A percentile compares a stretch with the other conserved stretches of the same genome.
These are phyloP conservation scores for Lutjanus campechanus DNA, from an alignment of 2,797 vertebrate genomes.

Conservation along the genomic window DNA sequence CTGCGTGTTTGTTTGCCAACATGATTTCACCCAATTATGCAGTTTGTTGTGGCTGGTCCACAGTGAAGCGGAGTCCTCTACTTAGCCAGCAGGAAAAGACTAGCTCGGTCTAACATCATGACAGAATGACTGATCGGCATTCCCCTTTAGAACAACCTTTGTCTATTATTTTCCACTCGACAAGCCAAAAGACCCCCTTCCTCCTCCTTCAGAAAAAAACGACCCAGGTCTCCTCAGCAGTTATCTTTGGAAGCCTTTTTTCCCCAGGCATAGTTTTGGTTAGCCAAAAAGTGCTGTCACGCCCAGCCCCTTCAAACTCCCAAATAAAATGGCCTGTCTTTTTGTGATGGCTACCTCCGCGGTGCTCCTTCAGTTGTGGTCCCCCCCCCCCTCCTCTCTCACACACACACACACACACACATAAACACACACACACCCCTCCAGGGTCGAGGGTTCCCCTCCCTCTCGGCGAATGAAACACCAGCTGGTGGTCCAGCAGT, in stretches of 20 bases:
- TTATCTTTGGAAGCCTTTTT: slow-evolving; percentile 85
- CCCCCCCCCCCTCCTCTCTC: slow-evolving; percentile 15
- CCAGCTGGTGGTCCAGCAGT: slow-evolving; percentile 84
- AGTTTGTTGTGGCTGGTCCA: slow-evolving; percentile 72
- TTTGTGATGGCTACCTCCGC: slow-evolving; percentile 77
- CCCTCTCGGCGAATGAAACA: slow-evolving; percentile 74
- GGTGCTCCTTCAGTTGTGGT: slow-evolving; percentile 79
- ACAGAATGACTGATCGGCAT: slow-evolving; percentile 81
- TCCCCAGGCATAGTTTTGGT: slow-evolving; percentile 86
- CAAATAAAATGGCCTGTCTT: slow-evolving; percentile 80
- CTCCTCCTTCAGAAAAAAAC: slow-evolving; percentile 59
- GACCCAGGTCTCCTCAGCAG: slow-evolving; percentile 79
- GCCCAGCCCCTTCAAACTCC: slow-evolving; percentile 81
- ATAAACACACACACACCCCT: slow-evolving; percentile 27
- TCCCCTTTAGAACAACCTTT: slow-evolving; percentile 81
- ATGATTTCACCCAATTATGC: slow-evolving; percentile 65
- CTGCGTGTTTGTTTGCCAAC: slow-evolving; percentile 66
- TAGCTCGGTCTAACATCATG: slow-evolving; percentile 74
- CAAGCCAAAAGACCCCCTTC: slow-evolving; percentile 76
- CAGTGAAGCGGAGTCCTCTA: slow-evolving; percentile 61
- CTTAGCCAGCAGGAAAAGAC: slow-evolving; percentile 74
- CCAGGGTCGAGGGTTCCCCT: slow-evolving; percentile 56
- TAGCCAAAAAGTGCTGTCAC: slow-evolving; percentile 82
- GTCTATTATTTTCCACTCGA: slow-evolving; percentile 86
- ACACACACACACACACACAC: slow-evolving; percentile 29